phyloP scores from a whole-genome alignment of 2,797 vertebrate genomes.

The Sandelia bainsii region DNA sequence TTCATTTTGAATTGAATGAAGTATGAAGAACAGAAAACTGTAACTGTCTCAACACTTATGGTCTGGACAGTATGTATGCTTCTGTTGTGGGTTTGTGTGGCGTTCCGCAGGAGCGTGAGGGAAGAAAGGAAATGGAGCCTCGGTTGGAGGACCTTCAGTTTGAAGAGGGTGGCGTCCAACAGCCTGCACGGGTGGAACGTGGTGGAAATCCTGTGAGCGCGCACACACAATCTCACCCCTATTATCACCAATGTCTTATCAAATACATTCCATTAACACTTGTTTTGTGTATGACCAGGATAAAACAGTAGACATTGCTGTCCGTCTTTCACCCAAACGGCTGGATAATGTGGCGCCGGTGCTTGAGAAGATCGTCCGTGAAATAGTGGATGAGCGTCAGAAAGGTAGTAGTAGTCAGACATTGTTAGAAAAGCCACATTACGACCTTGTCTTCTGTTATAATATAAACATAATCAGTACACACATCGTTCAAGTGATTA shows the following conservation, averaged over 20 bases:
- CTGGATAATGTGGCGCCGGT: conserved; percentile 68
- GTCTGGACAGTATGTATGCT: too few relatives aligned
- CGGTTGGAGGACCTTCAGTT: conserved; percentile 72
- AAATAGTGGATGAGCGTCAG: conserved; percentile 67
- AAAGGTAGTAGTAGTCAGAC: conserved; percentile 39
- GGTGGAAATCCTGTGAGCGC: conserved; percentile 59
- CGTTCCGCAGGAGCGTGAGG: conserved; percentile 66
- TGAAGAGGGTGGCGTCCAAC: conserved; percentile 63
- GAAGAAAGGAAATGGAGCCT: conserved; percentile 74
- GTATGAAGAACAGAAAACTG: too few relatives aligned
- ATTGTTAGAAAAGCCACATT: background rate
- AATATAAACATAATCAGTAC: conserved; percentile 19
- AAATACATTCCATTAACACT: background rate
- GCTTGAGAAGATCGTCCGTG: conserved; percentile 75
- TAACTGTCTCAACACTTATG: too few relatives aligned
- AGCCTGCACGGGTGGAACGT: conserved; percentile 47
- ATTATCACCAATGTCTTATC: background rate
- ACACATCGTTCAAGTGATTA: conserved; percentile 17
- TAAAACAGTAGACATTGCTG: conserved; percentile 70
- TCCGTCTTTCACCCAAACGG: conserved; percentile 74
- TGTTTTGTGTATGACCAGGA: conserved; percentile 59
- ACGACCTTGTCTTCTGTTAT: conserved; percentile 15
- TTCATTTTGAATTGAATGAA: too few relatives aligned
- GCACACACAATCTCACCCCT: background rate
- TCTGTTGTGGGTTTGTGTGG: background rate